These are phyloP conservation scores for Drosophila quinaria DNA, from an alignment of 2,888 invertebrate species.

Conservation along the genomic window DNA sequence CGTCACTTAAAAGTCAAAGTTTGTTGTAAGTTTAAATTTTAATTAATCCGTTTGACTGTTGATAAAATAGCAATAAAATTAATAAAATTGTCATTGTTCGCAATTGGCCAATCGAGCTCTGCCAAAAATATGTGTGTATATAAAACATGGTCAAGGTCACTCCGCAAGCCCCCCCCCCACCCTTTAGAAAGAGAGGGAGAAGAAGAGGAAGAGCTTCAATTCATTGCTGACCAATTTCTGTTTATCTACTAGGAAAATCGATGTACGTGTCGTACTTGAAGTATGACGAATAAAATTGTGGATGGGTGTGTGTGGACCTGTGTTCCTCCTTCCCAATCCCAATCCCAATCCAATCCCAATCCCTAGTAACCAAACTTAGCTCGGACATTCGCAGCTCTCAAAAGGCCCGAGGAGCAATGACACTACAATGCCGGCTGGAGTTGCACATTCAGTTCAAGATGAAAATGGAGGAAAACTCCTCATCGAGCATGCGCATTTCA, in stretches of 20 bases:
- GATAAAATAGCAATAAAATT: neutral
- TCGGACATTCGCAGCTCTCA: neutral
- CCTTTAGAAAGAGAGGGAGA: neutral
- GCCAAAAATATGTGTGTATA: neutral
- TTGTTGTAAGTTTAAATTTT: too few relatives aligned
- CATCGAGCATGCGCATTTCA: conserved; percentile 27
- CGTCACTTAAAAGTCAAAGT: too few relatives aligned
- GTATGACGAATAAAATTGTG: neutral
- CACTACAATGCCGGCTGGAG: neutral
- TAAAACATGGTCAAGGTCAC: conserved; percentile 3
- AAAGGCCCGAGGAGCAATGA: neutral
- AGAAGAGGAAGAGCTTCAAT: neutral
- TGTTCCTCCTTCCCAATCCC: neutral
- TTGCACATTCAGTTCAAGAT: neutral
- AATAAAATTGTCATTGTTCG: neutral
- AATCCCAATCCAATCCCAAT: too few relatives aligned
- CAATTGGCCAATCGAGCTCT: neutral
- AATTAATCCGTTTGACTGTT: too few relatives aligned
- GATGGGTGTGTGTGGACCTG: neutral
- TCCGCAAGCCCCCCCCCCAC: neutral
- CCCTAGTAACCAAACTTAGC: neutral
- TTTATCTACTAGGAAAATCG: conserved; percentile 7
- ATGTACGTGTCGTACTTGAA: conserved; percentile 2
- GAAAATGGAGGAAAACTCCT: neutral
- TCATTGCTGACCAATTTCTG: conserved; percentile 6